These are phyloP conservation scores for Heliconius eleuchia DNA, from an alignment of 1,140 invertebrate species.

Conservation along the genomic window DNA sequence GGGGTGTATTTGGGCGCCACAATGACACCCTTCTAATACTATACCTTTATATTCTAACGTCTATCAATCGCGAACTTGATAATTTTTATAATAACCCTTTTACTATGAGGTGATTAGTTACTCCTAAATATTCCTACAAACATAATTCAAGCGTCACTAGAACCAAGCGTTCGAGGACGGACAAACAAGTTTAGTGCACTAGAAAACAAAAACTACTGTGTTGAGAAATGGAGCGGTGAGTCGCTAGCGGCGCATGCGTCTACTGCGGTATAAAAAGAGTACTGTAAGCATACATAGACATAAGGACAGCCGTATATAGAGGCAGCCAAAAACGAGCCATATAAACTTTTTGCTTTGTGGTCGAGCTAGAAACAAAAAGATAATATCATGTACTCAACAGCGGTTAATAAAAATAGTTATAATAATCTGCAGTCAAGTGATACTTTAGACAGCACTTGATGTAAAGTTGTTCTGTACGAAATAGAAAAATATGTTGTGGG, in stretches of 20 bases:
- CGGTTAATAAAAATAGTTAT: conserved; percentile 50
- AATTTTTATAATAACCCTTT: conserved; percentile 18
- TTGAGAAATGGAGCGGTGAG: conserved; percentile 45
- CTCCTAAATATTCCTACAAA: conserved; percentile 17
- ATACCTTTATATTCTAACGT: conserved; percentile 17
- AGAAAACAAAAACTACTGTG: conserved; percentile 36
- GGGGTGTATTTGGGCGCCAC: conserved; percentile 32
- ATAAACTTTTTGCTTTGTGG: conserved; percentile 79
- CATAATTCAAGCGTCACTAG: conserved; percentile 34
- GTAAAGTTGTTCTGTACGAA: conserved; percentile 32
- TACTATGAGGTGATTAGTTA: not conserved
- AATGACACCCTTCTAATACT: conserved; percentile 32
- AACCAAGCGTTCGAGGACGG: conserved; percentile 63
- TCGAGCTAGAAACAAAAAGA: conserved; percentile 77
- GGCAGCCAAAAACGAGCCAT: conserved; percentile 80
- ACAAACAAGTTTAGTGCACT: conserved; percentile 58
- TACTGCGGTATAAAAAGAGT: conserved; percentile 65
- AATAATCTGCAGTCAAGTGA: conserved; percentile 37
- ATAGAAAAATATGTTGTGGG: conserved; percentile 48
- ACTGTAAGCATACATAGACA: conserved; percentile 80
- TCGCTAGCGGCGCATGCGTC: conserved; percentile 60
- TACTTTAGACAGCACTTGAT: conserved; percentile 28
- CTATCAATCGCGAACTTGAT: conserved; percentile 39
- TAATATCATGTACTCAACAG: conserved; percentile 70
- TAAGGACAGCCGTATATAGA: conserved; percentile 78